A percentile compares a stretch with the other conserved stretches of the same genome.
Conservation (phyloP, 2,888 invertebrate species). For the Scaptomyza tumidula region DNA sequence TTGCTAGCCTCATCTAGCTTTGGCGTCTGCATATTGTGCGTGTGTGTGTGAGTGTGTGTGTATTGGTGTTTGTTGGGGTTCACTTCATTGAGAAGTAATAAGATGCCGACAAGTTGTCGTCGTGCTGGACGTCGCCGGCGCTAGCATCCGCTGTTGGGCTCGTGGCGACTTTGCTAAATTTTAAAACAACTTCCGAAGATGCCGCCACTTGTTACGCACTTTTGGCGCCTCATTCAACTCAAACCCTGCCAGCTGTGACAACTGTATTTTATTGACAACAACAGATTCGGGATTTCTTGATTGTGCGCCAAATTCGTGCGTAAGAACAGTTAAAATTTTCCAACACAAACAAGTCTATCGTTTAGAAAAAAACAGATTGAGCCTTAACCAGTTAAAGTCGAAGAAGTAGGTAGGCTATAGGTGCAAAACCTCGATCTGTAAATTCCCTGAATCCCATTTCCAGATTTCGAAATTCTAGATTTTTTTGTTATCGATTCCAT, state of each 20-base stretch:
- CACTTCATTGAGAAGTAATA: conserved; percentile 65
- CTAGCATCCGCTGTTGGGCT: conserved; percentile 43
- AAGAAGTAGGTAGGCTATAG: too few relatives aligned
- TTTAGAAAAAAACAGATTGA: too few relatives aligned
- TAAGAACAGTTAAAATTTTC: too few relatives aligned
- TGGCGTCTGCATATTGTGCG: conserved; percentile 36
- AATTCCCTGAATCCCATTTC: too few relatives aligned
- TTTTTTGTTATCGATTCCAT: too few relatives aligned
- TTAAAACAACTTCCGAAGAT: conserved; percentile 69
- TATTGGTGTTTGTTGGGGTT: conserved; percentile 9
- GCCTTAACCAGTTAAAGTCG: too few relatives aligned
- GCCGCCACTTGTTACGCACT: conserved; percentile 81
- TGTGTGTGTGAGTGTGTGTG: conserved; percentile 8
- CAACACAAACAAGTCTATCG: too few relatives aligned
- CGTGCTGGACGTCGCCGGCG: conserved; percentile 48
- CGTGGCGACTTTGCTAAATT: conserved; percentile 54
- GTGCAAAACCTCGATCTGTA: too few relatives aligned
- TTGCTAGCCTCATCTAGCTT: conserved; percentile 57
- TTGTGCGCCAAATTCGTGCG: conserved; percentile 35
- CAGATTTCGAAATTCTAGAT: too few relatives aligned
- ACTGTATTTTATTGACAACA: conserved; percentile 25
- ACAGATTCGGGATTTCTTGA: conserved; percentile 34
- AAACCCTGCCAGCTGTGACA: conserved; percentile 17
- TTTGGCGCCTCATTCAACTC: conserved; percentile 69
- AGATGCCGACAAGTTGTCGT: conserved; percentile 77